Percentiles rank a stretch among this genome's conserved stretches.
Evolutionary conservation across 2,888 invertebrate genomes (phyloP).

Genomic region (Serripes groenlandicus): DNA sequence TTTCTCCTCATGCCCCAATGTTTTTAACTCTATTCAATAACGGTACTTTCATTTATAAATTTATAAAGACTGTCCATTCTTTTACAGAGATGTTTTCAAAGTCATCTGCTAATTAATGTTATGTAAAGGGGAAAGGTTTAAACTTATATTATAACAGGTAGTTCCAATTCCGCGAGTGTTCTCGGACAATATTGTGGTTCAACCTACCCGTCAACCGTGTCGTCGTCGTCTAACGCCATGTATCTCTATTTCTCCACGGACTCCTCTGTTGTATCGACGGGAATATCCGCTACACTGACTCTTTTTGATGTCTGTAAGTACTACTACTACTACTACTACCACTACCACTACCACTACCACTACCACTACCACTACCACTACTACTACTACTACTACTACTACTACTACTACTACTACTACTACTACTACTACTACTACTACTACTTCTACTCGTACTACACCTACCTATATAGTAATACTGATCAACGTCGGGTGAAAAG

Average conservation of each 20-base stretch:
- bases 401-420: no score
- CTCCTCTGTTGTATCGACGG: conserved; percentile 19
- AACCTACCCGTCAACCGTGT: neutral
- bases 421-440: no score
- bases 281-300: conserved; percentile 12
- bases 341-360: no score
- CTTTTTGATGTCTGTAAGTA: conserved; percentile 47
- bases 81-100: no score
- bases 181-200: conserved; percentile 51
- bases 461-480: neutral
- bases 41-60: no score
- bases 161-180: conserved; percentile 12
- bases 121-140: no score
- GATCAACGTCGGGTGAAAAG: neutral
- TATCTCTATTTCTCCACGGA: conserved; percentile 36
- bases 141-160: conserved; percentile 13
- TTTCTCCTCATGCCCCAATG: no score
- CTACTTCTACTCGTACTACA: neutral
- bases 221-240: conserved; percentile 25
- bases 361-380: no score
- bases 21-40: no score
- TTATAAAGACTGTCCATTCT: no score
- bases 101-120: no score
- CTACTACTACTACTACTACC: neutral
- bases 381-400: no score